Base-by-base conservation (phyloP, 2,797 vertebrate species). In the Lithobates pipiens region DNA sequence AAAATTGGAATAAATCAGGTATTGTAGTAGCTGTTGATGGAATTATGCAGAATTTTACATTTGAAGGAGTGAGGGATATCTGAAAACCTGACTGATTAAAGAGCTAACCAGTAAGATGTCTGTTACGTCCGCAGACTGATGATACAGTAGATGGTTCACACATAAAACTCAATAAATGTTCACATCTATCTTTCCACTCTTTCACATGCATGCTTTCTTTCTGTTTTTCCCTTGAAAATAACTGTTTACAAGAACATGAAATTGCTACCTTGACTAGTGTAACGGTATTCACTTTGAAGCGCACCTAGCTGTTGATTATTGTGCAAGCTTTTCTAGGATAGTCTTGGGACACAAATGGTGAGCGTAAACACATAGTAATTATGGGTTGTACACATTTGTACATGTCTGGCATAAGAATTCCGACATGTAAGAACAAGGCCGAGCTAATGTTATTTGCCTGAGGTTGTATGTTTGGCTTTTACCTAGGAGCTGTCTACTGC, bases 351-450 rank as follows among this genome's bases (percentile, higher is more conserved):
- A 72, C 54, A 82, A 44, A 10, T 74, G 29, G 50, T 44, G 15
- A 39, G n/a, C 39, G 61, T 63, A 46, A 76, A 61, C 61, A 85
- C 34, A 61, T 21, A 25, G 34, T 82, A 86, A 82, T 86, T 86
- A 54, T 46, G 69, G 76, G 42, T 32, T 71, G 6, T 70, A 16
- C 39, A 70, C 18, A 67, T 50, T 54, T 85, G 54, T 44, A 36
- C 29, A 44, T 78, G 76, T 83, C 80, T 87, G 76, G 76, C 61
- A 73, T 50, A 39, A 42, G 42, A 65, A 57, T 25, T 34, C 10
- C 68, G n/a, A 46, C 80, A 79, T 83, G 80, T 79, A 29, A 68
- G 76, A 71, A 87, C 80, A 87, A 25, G 27, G 36, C 6, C 15
- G 3, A 16, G 13, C 23, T 68, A 69, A 44, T 6, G 9, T 54